phyloP scores from a whole-genome alignment of 2,797 vertebrate genomes.

The Girardinus metallicus region DNA sequence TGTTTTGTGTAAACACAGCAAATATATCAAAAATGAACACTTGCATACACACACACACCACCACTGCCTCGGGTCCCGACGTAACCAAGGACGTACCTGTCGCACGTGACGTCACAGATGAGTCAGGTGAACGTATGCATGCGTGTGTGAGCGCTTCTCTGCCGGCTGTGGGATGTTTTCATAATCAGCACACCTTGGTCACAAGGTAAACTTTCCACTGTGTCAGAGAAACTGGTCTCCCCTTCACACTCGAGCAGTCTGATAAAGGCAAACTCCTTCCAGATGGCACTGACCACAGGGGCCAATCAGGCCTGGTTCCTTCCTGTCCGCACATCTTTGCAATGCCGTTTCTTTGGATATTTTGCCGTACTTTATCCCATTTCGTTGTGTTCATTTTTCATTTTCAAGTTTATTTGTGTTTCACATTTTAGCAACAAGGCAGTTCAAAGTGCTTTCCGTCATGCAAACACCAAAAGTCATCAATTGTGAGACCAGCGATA shows the following conservation, averaged over 20 bases:
- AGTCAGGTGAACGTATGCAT: constrained; percentile 65
- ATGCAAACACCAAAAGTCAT: too few species aligned
- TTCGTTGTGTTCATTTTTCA: too few species aligned
- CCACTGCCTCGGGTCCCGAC: constrained; percentile 30
- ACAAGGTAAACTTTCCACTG: constrained; percentile 78
- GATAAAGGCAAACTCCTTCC: constrained; percentile 46
- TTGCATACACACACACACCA: constrained; percentile 18
- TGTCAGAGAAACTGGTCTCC: constrained; percentile 54
- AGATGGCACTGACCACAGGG: constrained; percentile 6
- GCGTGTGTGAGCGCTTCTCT: constrained; percentile 37
- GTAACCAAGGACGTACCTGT: constrained; percentile 61
- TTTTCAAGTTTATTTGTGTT: too few species aligned
- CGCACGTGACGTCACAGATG: constrained; percentile 59
- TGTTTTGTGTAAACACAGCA: constrained; percentile 73
- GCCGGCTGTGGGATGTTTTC: constrained; percentile 67
- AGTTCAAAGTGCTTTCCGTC: too few species aligned
- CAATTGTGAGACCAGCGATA: too few species aligned
- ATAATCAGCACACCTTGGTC: constrained; percentile 71
- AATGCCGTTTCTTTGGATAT: neutral
- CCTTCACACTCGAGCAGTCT: constrained; percentile 54
- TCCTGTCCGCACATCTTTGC: neutral
- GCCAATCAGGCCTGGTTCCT: neutral
- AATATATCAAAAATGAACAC: constrained; percentile 29
- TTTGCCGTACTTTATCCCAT: neutral
- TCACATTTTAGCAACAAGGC: too few species aligned